Evolutionary conservation across 2,888 invertebrate species (phyloP).

Genomic region (Brenthis daphne): DNA sequence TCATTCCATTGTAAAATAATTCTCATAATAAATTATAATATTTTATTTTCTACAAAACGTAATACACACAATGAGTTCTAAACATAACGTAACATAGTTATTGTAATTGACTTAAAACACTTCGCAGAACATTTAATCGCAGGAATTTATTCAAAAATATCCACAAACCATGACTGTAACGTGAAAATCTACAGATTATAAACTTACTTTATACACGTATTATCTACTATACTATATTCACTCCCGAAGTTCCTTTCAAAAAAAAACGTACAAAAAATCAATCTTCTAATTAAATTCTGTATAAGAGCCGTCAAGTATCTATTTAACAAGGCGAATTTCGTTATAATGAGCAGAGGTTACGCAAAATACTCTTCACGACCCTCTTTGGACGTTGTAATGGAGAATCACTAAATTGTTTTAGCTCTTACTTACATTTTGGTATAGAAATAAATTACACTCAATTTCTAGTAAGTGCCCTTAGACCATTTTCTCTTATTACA

Average conservation of each 20-base stretch:
- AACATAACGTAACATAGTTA: no score
- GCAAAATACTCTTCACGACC: conserved; percentile 35
- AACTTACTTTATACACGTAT: background rate
- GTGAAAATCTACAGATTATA: background rate
- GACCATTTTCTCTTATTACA: conserved; percentile 52
- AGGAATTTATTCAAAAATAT: no score
- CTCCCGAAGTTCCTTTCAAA: no score
- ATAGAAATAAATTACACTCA: conserved; percentile 62
- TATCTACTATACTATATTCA: no score
- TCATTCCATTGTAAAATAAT: no score
- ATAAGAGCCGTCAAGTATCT: conserved; percentile 23
- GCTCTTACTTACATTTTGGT: conserved; percentile 59
- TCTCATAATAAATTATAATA: no score
- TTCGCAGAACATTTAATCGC: no score
- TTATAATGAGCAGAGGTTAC: conserved; percentile 39
- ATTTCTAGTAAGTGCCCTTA: conserved; percentile 59
- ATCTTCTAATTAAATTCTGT: conserved; percentile 7
- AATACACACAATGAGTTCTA: no score
- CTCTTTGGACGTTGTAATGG: conserved; percentile 52
- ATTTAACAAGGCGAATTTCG: conserved; percentile 38
- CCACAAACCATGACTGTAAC: no score
- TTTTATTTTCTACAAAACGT: no score
- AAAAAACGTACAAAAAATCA: conserved; percentile 6
- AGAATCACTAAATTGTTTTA: conserved; percentile 63
- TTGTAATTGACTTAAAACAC: no score